Conservation (phyloP, 2,888 invertebrate species). For the Morpho deidamia region DNA sequence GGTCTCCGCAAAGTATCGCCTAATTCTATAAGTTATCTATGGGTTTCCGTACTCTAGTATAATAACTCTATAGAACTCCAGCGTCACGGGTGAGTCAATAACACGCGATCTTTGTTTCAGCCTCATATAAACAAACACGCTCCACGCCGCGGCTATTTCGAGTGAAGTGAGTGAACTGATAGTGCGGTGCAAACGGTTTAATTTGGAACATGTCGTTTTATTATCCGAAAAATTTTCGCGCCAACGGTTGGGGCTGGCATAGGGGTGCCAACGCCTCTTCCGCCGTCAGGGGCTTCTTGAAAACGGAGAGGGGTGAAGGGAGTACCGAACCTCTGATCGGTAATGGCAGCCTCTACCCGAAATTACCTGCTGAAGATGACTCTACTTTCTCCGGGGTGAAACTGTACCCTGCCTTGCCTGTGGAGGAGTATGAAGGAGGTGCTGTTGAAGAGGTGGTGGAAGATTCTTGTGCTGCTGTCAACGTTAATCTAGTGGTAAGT, state of each 20-base stretch:
- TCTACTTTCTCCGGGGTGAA: slow-evolving; percentile 48
- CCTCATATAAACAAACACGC: slow-evolving; percentile 12
- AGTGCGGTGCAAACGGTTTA: background rate
- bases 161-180: slow-evolving; percentile 25
- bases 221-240: slow-evolving; percentile 68
- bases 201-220: slow-evolving; percentile 37
- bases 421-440: slow-evolving; percentile 65
- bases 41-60: background rate
- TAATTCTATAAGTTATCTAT: too few relatives aligned
- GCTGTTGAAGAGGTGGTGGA: slow-evolving; percentile 66
- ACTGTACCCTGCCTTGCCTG: slow-evolving; percentile 63
- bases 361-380: slow-evolving; percentile 57
- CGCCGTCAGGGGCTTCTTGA: slow-evolving; percentile 59
- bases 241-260: slow-evolving; percentile 73
- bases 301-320: slow-evolving; percentile 47
- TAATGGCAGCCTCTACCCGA: slow-evolving; percentile 55
- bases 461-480: slow-evolving; percentile 59
- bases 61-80: background rate
- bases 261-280: slow-evolving; percentile 44
- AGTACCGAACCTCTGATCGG: slow-evolving; percentile 41
- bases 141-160: slow-evolving; percentile 5
- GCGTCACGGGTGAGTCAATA: slow-evolving; percentile 15
- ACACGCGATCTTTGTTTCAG: slow-evolving; percentile 17
- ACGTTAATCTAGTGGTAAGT: slow-evolving; percentile 67
- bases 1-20: too few relatives aligned